Conservation (phyloP, 2,797 vertebrate species). For the Xenopus petersii region DNA sequence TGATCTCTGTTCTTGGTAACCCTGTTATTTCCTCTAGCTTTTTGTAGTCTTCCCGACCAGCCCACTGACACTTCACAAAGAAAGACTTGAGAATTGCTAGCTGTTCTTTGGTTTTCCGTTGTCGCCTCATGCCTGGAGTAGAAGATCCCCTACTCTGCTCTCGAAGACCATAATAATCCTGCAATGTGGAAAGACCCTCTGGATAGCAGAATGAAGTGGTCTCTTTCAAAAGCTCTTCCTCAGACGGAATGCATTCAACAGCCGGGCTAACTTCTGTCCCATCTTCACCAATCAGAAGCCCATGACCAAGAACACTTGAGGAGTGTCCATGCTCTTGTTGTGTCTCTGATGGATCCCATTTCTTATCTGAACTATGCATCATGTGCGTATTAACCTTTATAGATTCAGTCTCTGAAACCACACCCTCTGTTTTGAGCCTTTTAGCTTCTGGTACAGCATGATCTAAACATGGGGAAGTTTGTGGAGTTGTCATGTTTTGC, state of each 20-base stretch:
- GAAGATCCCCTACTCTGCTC: conserved; percentile 14
- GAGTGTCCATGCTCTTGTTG: not conserved
- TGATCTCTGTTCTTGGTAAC: conserved; percentile 83
- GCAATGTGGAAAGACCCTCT: not conserved
- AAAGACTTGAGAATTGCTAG: conserved; percentile 82
- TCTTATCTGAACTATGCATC: not conserved
- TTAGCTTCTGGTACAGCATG: conserved; percentile 18
- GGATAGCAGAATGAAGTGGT: conserved; percentile 2
- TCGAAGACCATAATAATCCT: not conserved
- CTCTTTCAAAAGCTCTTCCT: conserved; percentile 3
- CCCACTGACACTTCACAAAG: conserved; percentile 86
- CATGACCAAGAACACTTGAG: not conserved
- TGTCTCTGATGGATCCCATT: conserved; percentile 1
- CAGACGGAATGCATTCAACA: not conserved
- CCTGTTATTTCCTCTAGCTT: conserved; percentile 79
- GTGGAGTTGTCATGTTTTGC: not conserved
- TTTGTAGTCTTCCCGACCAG: conserved; percentile 82
- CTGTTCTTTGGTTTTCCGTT: conserved; percentile 87
- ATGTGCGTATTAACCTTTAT: not conserved
- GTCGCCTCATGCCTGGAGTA: conserved; percentile 57
- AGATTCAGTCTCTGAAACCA: not conserved
- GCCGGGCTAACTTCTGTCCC: not conserved
- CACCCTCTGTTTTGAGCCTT: conserved; percentile 5
- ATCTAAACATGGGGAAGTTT: conserved; percentile 9
- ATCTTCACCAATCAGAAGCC: conserved; percentile 4